These are phyloP conservation scores for Calyptomena viridis DNA, from an alignment of 2,113 vertebrate genomes.

Conservation along the genomic window DNA sequence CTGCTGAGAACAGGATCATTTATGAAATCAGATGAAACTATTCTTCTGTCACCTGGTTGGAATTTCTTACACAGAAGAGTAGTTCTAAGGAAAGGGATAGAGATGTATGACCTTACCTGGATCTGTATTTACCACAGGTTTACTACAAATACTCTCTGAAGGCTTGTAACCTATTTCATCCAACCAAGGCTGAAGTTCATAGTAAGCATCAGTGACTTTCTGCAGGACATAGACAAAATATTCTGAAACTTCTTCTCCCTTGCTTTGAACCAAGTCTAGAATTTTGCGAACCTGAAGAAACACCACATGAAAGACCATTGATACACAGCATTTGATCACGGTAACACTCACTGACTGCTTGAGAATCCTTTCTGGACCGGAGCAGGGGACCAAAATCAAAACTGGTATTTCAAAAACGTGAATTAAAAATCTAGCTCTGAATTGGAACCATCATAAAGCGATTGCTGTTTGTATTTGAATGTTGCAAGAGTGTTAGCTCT, in stretches of 20 bases:
- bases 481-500: neutral
- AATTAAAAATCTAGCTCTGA: neutral
- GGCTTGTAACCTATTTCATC: conserved; percentile 80
- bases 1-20: neutral
- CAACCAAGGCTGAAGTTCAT: conserved; percentile 89
- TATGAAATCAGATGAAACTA: neutral
- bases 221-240: conserved; percentile 85
- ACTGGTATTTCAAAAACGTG: neutral
- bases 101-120: conserved; percentile 77
- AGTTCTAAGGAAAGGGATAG: neutral
- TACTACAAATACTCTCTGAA: conserved; percentile 65
- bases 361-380: neutral
- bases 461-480: neutral
- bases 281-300: conserved; percentile 86
- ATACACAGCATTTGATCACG: neutral
- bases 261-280: conserved; percentile 91
- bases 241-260: conserved; percentile 89
- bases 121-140: conserved; percentile 87
- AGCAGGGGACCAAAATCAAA: neutral
- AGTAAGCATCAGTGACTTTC: conserved; percentile 84
- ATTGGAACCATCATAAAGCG: neutral
- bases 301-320: neutral
- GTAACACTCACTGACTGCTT: neutral
- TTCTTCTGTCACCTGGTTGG: neutral
- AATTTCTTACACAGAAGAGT: neutral